Conservation (phyloP, 2,888 invertebrate species). For the Oscheius sp. region DNA sequence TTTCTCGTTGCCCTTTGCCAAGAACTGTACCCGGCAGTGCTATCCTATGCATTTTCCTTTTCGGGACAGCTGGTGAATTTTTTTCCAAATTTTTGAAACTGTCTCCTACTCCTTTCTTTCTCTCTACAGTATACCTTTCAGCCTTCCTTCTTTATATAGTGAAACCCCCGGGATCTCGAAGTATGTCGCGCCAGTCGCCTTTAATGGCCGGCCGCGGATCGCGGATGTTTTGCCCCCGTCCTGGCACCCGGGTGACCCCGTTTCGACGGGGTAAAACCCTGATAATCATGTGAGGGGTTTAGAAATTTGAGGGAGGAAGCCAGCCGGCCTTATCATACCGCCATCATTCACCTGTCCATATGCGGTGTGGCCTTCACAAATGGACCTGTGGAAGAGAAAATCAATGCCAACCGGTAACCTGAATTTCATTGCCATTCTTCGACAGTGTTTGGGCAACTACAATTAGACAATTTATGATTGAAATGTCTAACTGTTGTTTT, state of each 20-base stretch:
- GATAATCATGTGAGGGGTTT: too few relatives aligned
- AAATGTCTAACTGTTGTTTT: too few relatives aligned
- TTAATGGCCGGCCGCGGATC: conserved; percentile 32
- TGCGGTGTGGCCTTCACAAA: too few relatives aligned
- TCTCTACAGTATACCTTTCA: too few relatives aligned
- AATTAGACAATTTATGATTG: too few relatives aligned
- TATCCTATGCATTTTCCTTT: too few relatives aligned
- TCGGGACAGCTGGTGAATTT: neutral
- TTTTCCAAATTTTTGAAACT: neutral
- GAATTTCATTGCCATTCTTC: too few relatives aligned
- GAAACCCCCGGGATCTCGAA: conserved; percentile 28
- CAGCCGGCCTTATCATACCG: conserved; percentile 1
- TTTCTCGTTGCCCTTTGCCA: too few relatives aligned
- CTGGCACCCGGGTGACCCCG: conserved; percentile 31
- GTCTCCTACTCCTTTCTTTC: neutral
- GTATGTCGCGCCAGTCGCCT: conserved; percentile 31
- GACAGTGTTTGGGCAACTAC: too few relatives aligned
- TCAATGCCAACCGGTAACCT: conserved; percentile 23
- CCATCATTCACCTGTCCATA: conserved; percentile 22
- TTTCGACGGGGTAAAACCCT: conserved; percentile 5
- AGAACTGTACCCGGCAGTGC: too few relatives aligned
- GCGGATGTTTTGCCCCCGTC: conserved; percentile 32
- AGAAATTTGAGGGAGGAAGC: too few relatives aligned
- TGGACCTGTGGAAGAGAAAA: too few relatives aligned
- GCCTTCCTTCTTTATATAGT: conserved; percentile 2